Conservation (phyloP, 1,140 invertebrate genomes). For the Zaprionus kolodkinae region DNA sequence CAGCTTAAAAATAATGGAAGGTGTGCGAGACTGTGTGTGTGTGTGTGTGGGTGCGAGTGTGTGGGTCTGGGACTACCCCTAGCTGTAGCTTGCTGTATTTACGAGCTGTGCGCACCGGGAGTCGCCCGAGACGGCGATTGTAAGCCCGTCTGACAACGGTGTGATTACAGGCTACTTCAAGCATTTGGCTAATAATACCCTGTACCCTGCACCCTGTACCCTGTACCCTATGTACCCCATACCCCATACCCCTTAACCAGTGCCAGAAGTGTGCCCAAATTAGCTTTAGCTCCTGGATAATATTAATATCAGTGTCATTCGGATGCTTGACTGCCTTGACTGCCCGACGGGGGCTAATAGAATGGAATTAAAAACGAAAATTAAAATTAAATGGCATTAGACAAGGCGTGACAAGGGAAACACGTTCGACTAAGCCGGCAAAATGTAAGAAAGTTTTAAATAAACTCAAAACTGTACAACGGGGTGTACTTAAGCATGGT, state of each 20-base stretch:
- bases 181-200: constrained; percentile 6
- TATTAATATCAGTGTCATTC: constrained; percentile 10
- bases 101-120: constrained; percentile 4
- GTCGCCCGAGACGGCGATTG: constrained; percentile 15
- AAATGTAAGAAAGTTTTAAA: background rate
- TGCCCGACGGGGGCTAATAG: constrained; percentile 5
- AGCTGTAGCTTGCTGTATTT: constrained; percentile 11
- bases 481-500: background rate
- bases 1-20: constrained; percentile 32
- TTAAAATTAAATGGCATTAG: constrained; percentile 3
- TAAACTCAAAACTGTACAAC: background rate
- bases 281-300: constrained; percentile 3
- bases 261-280: background rate
- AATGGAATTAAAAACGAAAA: constrained; percentile 11
- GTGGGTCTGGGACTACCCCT: background rate
- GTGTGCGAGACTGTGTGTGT: background rate
- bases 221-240: background rate
- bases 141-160: constrained; percentile 13
- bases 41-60: constrained; percentile 3
- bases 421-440: background rate
- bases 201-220: background rate
- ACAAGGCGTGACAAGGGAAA: background rate
- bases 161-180: constrained; percentile 20
- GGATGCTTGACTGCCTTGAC: background rate
- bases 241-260: background rate